Evolutionary conservation across 23 tunicate genomes (phyloP).

Genomic region (Trididemnum miniatum): DNA sequence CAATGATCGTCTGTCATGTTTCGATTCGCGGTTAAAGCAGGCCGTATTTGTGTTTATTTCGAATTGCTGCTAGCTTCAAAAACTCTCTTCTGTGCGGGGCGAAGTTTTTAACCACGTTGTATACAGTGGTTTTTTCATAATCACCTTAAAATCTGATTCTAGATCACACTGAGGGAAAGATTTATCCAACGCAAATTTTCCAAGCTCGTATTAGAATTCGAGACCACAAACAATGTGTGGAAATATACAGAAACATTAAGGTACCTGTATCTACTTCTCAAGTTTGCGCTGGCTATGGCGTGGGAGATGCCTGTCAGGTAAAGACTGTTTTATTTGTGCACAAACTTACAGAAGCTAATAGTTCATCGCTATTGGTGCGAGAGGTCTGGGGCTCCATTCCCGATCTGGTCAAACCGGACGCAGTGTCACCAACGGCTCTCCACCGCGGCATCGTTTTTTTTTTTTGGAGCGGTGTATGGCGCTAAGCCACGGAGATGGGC

Average conservation of each 20-base stretch:
- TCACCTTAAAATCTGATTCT: too few species aligned
- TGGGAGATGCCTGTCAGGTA: constrained; percentile 39
- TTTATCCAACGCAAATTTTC: neutral
- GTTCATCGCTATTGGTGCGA: neutral
- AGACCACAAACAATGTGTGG: constrained; percentile 1
- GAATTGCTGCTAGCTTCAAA: constrained; percentile 4
- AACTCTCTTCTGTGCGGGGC: too few species aligned
- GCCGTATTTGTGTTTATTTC: too few species aligned
- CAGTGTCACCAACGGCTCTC: too few species aligned
- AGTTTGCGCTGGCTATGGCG: constrained; percentile 35
- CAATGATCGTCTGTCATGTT: too few species aligned
- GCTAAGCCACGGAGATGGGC: too few species aligned
- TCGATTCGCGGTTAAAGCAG: too few species aligned
- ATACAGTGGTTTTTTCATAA: too few species aligned
- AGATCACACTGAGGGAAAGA: neutral
- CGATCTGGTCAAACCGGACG: too few species aligned
- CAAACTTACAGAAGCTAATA: neutral
- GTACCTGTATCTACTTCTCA: constrained; percentile 7
- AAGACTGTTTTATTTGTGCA: neutral
- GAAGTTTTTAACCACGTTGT: too few species aligned
- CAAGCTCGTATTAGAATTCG: constrained; percentile 23
- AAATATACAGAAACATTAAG: neutral
- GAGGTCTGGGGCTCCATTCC: too few species aligned
- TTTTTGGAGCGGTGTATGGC: too few species aligned
- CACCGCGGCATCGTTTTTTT: neutral